Evolutionary conservation across 2,888 invertebrate species (phyloP).

Genomic region (Amiota communis): DNA sequence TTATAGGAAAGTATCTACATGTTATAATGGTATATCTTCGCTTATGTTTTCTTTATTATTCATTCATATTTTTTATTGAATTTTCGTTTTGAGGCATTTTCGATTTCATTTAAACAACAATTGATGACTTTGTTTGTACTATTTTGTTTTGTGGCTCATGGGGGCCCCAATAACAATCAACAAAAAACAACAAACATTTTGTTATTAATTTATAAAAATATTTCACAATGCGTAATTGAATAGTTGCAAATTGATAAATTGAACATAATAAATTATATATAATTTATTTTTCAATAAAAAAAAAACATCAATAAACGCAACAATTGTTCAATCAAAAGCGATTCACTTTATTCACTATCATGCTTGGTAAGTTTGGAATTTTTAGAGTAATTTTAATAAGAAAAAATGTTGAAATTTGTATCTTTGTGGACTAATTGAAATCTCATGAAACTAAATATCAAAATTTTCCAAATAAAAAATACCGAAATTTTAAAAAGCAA

Average conservation of each 20-base stretch:
- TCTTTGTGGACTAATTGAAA: background rate
- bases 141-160: background rate
- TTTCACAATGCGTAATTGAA: constrained; percentile 19
- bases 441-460: no score
- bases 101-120: constrained; percentile 37
- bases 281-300: no score
- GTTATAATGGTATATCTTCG: background rate
- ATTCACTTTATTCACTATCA: no score
- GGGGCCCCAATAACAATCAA: constrained; percentile 5
- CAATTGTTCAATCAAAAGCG: no score
- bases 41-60: background rate
- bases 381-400: background rate
- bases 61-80: background rate
- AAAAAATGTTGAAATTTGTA: background rate
- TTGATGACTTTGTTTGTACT: constrained; percentile 33
- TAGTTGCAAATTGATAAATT: constrained; percentile 12
- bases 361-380: background rate
- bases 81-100: constrained; percentile 19
- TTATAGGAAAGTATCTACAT: background rate
- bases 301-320: no score
- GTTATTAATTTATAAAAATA: constrained; percentile 8
- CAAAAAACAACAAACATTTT: constrained; percentile 11
- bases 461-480: no score
- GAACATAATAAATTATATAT: no score
- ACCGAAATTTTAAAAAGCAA: no score